A percentile compares a stretch with the other conserved stretches of the same genome.
Conservation (phyloP, 2,113 vertebrate species). For the Oreotragus oreotragus region DNA sequence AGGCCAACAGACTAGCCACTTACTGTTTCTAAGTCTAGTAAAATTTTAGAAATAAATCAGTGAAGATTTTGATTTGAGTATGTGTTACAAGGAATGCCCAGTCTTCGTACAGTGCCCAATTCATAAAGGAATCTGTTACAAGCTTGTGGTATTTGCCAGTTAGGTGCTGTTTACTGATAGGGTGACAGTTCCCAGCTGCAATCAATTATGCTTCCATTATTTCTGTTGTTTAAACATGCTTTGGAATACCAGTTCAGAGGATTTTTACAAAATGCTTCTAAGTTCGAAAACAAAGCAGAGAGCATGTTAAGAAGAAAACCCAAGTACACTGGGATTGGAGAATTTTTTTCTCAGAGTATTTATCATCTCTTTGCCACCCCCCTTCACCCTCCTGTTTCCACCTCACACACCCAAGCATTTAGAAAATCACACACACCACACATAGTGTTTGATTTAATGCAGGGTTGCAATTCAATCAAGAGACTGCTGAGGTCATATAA, state of each 20-base stretch:
- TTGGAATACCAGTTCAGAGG: background rate
- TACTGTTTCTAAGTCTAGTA: slow-evolving; percentile 78
- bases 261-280: slow-evolving; percentile 51
- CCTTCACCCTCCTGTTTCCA: background rate
- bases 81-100: slow-evolving; percentile 76
- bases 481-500: slow-evolving; percentile 77
- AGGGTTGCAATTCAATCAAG: slow-evolving; percentile 78
- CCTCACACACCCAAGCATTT: background rate
- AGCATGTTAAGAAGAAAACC: slow-evolving; percentile 13
- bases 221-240: slow-evolving; percentile 56
- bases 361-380: background rate
- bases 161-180: slow-evolving; percentile 46
- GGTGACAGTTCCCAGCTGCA: slow-evolving; percentile 31
- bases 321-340: background rate
- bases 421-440: slow-evolving; percentile 64
- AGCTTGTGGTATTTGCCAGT: slow-evolving; percentile 40
- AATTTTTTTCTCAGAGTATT: background rate
- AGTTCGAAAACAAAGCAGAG: slow-evolving; percentile 70
- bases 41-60: slow-evolving; percentile 78
- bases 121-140: slow-evolving; percentile 17
- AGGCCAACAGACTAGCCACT: slow-evolving; percentile 74
- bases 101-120: slow-evolving; percentile 59
- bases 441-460: slow-evolving; percentile 75
- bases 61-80: slow-evolving; percentile 74
- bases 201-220: slow-evolving; percentile 48